A percentile compares a stretch with the other conserved stretches of the same genome.
Conservation (phyloP, 1,140 invertebrate genomes). For the Bombus confusus region DNA sequence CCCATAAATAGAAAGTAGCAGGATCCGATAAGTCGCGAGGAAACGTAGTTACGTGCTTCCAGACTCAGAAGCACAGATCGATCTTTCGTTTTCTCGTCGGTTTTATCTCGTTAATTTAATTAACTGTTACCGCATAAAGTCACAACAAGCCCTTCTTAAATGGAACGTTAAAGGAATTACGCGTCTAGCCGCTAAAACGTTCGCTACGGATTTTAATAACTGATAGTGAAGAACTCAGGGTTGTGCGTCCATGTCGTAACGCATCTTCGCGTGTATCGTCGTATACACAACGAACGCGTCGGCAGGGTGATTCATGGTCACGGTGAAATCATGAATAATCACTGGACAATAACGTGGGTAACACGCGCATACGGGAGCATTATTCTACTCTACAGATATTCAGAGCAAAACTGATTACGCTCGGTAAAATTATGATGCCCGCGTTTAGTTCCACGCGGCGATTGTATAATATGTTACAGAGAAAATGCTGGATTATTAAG, state of each 20-base stretch:
- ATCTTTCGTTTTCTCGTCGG: neutral
- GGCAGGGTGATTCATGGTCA: slow-evolving; percentile 62
- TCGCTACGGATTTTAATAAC: slow-evolving; percentile 31
- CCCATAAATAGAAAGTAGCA: slow-evolving; percentile 59
- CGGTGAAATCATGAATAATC: slow-evolving; percentile 58
- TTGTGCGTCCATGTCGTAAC: slow-evolving; percentile 18
- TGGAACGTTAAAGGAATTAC: neutral
- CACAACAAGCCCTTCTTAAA: too few relatives aligned
- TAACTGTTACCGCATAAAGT: slow-evolving; percentile 4
- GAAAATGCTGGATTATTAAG: neutral
- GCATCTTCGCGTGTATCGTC: slow-evolving; percentile 38
- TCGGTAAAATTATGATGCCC: slow-evolving; percentile 23
- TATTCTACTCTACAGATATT: slow-evolving; percentile 29
- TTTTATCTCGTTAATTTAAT: neutral
- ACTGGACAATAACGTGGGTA: slow-evolving; percentile 20
- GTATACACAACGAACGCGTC: neutral
- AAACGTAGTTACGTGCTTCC: slow-evolving; percentile 2
- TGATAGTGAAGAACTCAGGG: neutral
- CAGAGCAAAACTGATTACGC: slow-evolving; percentile 39
- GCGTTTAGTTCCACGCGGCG: slow-evolving; percentile 22
- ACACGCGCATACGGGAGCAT: slow-evolving; percentile 6
- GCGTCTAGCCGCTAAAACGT: neutral
- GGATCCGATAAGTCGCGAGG: slow-evolving; percentile 38
- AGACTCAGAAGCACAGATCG: neutral
- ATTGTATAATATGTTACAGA: slow-evolving; percentile 11